phyloP scores from a whole-genome alignment of 2,797 vertebrate genomes.

The Micropoecilia bifurca region DNA sequence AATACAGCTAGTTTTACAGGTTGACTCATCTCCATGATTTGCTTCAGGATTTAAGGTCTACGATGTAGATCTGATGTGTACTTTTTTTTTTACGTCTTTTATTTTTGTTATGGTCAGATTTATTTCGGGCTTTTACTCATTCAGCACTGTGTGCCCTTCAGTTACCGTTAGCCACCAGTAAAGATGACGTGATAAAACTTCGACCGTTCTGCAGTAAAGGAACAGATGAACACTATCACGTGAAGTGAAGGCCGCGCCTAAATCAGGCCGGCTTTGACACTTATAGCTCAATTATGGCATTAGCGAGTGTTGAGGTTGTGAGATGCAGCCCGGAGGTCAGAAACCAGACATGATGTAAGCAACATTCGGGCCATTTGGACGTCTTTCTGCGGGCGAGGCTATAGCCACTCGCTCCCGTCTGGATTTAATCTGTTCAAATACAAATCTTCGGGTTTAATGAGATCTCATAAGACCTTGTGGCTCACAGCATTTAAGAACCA shows the following conservation, averaged over 20 bases:
- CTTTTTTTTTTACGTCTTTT: not conserved
- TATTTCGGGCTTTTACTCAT: not conserved
- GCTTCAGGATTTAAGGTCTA: not conserved
- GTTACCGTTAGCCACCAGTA: not conserved
- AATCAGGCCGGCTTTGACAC: not conserved
- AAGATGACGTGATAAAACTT: not conserved
- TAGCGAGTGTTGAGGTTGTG: not conserved
- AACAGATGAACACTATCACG: not conserved
- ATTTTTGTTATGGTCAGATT: not conserved
- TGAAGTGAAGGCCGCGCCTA: not conserved
- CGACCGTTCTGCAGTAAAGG: not conserved
- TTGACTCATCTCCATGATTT: not conserved
- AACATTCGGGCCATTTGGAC: not conserved
- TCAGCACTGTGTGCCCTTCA: not conserved
- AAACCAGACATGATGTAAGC: slow-evolving; percentile 2
- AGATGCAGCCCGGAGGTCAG: not conserved
- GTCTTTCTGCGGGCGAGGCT: not conserved
- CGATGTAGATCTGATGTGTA: not conserved
- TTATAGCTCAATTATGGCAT: not conserved
- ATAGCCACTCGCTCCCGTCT: not conserved
- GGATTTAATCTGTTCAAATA: not conserved
- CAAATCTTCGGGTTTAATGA: not conserved
- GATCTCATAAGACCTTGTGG: not conserved
- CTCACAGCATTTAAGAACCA: not conserved
- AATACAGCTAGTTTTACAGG: not conserved